Percentiles rank a stretch among this genome's conserved stretches.
Conservation (phyloP, 2,888 invertebrate species). For the Polylopha cassiicola region DNA sequence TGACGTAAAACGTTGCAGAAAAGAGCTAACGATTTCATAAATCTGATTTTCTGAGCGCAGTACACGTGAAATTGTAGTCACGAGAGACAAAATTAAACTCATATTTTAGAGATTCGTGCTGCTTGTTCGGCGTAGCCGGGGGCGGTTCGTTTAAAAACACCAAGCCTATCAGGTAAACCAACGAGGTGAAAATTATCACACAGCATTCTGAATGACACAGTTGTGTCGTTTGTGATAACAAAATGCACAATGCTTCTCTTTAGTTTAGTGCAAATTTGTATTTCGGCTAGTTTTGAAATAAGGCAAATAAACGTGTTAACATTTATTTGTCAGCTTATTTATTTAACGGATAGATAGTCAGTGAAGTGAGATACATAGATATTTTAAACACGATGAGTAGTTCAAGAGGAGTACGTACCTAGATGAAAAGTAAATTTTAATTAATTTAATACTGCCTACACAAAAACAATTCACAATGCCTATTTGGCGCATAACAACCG, state of each 20-base stretch:
- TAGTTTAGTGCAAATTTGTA: not conserved
- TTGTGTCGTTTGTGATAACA: not conserved
- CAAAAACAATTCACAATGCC: no score
- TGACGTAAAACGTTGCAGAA: no score
- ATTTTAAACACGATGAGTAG: no score
- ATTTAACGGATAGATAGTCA: no score
- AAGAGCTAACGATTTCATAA: slow-evolving; percentile 35
- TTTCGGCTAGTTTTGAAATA: no score
- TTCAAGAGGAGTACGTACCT: no score
- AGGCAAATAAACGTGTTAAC: no score
- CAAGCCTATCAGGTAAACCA: slow-evolving; percentile 17
- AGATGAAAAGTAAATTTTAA: no score
- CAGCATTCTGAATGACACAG: slow-evolving; percentile 11
- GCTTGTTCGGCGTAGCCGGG: slow-evolving; percentile 13
- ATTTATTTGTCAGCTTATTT: no score
- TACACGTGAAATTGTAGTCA: slow-evolving; percentile 34
- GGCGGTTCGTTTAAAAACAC: slow-evolving; percentile 6
- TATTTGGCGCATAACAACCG: no score
- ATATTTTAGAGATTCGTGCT: slow-evolving; percentile 29
- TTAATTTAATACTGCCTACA: no score
- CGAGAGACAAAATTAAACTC: slow-evolving; percentile 43
- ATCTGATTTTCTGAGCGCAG: slow-evolving; percentile 33
- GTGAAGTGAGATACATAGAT: no score
- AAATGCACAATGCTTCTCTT: not conserved
- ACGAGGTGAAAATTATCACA: slow-evolving; percentile 20